phyloP scores from a whole-genome alignment of 1,140 invertebrate genomes.

The Himalopsyche phryganea region DNA sequence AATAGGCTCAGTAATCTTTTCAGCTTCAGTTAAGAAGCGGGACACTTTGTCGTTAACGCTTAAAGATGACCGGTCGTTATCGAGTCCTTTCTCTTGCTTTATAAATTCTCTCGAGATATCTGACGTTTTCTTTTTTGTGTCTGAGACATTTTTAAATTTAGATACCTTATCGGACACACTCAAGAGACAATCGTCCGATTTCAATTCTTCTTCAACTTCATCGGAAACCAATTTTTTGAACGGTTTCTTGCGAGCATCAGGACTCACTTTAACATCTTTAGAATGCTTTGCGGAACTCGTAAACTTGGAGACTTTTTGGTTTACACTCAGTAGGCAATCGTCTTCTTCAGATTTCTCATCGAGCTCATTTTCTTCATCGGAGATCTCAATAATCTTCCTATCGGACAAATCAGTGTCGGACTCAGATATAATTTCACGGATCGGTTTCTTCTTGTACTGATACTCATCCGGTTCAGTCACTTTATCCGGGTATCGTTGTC shows the following conservation, averaged over 20 bases:
- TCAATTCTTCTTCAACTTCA: constrained; percentile 40
- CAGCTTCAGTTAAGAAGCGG: constrained; percentile 60
- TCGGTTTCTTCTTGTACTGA: constrained; percentile 37
- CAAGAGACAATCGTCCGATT: constrained; percentile 53
- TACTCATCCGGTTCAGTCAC: constrained; percentile 69
- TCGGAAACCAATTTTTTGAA: constrained; percentile 41
- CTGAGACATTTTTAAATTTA: constrained; percentile 53
- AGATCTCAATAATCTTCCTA: constrained; percentile 53
- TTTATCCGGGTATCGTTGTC: constrained; percentile 65
- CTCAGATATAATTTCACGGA: constrained; percentile 48
- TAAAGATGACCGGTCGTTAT: constrained; percentile 60
- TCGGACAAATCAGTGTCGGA: constrained; percentile 42
- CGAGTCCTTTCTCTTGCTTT: constrained; percentile 47
- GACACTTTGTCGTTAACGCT: constrained; percentile 65
- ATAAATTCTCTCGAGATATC: constrained; percentile 43
- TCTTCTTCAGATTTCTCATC: constrained; percentile 42
- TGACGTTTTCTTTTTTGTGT: constrained; percentile 42
- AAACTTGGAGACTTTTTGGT: constrained; percentile 55
- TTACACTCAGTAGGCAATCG: constrained; percentile 48
- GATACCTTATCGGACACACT: constrained; percentile 61
- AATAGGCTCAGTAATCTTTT: constrained; percentile 51
- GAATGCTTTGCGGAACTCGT: constrained; percentile 42
- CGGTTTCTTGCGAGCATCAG: constrained; percentile 39
- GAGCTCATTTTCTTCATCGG: constrained; percentile 48
- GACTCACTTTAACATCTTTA: constrained; percentile 38